phyloP scores from a whole-genome alignment of 2,113 vertebrate genomes.

The Chionodraco myersi region DNA sequence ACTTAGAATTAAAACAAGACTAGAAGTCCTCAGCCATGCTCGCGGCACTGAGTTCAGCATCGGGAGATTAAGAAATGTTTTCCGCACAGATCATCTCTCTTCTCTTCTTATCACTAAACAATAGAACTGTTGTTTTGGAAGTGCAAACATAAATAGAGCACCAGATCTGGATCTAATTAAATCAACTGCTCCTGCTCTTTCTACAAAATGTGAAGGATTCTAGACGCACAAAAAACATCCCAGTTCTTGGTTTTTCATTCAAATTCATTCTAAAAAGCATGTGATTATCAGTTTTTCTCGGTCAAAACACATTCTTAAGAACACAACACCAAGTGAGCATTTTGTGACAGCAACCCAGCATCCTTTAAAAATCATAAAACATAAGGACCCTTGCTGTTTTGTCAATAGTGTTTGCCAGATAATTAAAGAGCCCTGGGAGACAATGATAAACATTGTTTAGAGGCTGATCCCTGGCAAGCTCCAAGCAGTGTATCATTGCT shows the following conservation, averaged over 20 bases:
- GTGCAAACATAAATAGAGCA: no score
- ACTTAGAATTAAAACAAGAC: not conserved
- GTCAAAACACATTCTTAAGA: not conserved
- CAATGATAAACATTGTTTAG: slow-evolving; percentile 83
- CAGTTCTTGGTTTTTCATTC: not conserved
- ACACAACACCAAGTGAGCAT: slow-evolving; percentile 14
- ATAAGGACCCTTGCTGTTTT: slow-evolving; percentile 65
- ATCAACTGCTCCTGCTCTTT: not conserved
- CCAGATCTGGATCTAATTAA: no score
- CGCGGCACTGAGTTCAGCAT: not conserved
- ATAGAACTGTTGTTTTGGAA: not conserved
- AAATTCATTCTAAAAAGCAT: not conserved
- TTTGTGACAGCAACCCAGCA: slow-evolving; percentile 38
- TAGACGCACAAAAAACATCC: not conserved
- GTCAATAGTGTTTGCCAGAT: slow-evolving; percentile 79
- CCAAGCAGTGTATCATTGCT: slow-evolving; percentile 79
- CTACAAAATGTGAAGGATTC: not conserved
- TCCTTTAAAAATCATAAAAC: slow-evolving; percentile 63
- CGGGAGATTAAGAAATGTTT: not conserved
- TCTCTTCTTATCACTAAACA: slow-evolving; percentile 1
- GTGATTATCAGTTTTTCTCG: not conserved
- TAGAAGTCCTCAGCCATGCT: not conserved
- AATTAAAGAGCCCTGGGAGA: slow-evolving; percentile 83
- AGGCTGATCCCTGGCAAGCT: slow-evolving; percentile 81
- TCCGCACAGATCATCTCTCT: not conserved